Conservation (phyloP, 2,113 vertebrate genomes). For the Cygnus buccinator region DNA sequence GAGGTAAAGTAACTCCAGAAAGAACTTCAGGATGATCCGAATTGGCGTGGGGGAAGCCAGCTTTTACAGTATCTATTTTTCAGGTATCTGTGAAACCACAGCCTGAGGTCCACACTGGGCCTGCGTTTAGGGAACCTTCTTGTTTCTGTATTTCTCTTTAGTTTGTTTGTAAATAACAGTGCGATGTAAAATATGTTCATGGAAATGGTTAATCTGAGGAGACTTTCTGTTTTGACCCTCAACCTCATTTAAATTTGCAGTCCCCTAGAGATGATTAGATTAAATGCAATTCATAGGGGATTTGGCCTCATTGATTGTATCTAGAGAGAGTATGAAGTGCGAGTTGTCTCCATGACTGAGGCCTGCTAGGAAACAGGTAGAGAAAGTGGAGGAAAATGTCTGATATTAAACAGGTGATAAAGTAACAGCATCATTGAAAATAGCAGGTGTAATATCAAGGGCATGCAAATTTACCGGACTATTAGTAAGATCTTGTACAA, state of each 20-base stretch:
- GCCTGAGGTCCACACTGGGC: neutral
- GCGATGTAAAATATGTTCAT: neutral
- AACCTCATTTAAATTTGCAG: conserved; percentile 32
- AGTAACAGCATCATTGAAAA: neutral
- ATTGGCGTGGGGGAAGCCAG: neutral
- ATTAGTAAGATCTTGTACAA: neutral
- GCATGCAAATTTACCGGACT: neutral
- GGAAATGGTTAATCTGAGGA: neutral
- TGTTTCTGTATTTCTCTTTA: neutral
- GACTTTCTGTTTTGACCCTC: neutral
- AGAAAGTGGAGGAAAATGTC: neutral
- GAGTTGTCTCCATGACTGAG: neutral
- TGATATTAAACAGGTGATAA: neutral
- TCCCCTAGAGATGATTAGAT: neutral
- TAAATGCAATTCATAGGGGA: conserved; percentile 3
- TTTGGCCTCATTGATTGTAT: neutral
- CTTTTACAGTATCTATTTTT: neutral
- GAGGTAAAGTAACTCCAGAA: neutral
- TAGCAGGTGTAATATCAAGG: neutral
- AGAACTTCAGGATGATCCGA: neutral
- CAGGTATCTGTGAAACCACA: neutral
- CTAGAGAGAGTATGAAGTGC: neutral
- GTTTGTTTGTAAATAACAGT: neutral
- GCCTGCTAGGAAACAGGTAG: neutral
- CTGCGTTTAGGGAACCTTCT: neutral